Evolutionary conservation across 2,113 vertebrate genomes (phyloP), one percentile per base, ranked within the genome.

Genomic region (Acinonyx jubatus): DNA sequence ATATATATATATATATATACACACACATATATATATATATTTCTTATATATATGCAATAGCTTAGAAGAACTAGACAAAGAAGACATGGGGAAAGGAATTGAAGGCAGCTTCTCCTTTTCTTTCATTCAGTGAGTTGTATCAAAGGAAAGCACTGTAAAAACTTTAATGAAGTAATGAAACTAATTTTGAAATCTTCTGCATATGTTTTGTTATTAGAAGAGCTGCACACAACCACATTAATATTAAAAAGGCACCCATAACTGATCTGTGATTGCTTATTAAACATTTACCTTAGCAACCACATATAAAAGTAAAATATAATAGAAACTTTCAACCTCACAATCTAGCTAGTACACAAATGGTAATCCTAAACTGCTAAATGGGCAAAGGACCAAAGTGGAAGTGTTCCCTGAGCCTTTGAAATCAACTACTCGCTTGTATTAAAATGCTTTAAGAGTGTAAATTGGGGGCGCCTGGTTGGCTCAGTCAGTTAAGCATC

Each of bases 81-180:
- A 94, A 66, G 57, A 80, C 2, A 8, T 15, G 36, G 38, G 55
- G 48, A 74, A 89, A 50, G 48, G 80, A 89, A 92, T 69, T 45
- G 79, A 91, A 84, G 89, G 90, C 87, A 95, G 29, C 57, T 80
- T 96, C 73, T 88, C 50, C 74, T 91, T 73, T 86, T 96, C 90
- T 73, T 98, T 97, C 95, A 79, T 93, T 66, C 23, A 50, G 52
- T 81, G 96, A 85, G 45, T 96, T 63, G 74, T 81, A 78, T 95
- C 87, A 95, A 78, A 98, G 52, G 68, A 96, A 97, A 97, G 90
- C 55, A 50, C 85, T 87, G 45, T 71, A 95, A 98, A 98, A 98
- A 76, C 83, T 94, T 97, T 96, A 97, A 19, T 1, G 96, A 98
- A 98, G 92, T 50, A 98, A 57, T 88, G 98, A 98, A 98, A 97